Evolutionary conservation across 2,113 vertebrate species (phyloP), one percentile per base, ranked within the genome.

Genomic region (Pyrgilauda ruficollis): DNA sequence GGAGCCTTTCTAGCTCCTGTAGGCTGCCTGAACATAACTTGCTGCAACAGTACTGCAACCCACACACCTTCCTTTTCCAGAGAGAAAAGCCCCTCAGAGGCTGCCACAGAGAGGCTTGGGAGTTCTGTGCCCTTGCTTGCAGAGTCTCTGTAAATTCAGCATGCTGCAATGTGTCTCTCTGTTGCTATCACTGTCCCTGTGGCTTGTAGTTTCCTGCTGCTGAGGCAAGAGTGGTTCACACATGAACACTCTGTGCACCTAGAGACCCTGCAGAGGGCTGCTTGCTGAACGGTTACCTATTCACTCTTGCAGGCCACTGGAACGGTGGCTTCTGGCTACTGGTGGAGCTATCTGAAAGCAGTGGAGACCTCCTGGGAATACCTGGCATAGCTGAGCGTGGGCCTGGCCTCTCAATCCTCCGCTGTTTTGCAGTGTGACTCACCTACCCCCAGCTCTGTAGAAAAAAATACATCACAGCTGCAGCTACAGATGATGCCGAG

Each of bases 61-160:
- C 44, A 50, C 9, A 10, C 0, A 0, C 15, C 27, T 53, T 68
- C 17, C 5, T 4, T 7, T 74, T 78, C 7, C 31, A 35, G 39
- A 41, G 7, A 37, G 11, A 27, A 85, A 37, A 69, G 21, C 2
- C 31, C 26, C 22, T 35, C 13, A 56, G 23, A 58, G 11, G 12
- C 26, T 3, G 3, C 5, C 7, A 21, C 9, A 41, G 30, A 61
- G 28, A 33, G 5, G 8, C 50, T 33, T 53, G 33, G 8, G 33
- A 68, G 21, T 15, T 47, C 37, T 58, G 12, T n/a, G 46, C 15
- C 5, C 1, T 30, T 78, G 30, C 10, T 7, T 13, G 13, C 11
- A 58, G 39, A 53, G 15, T 13, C 3, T 58, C 61, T 72, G 22
- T 68, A 78, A 81, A 78, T 82, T 7, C 1, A 5, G 4, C 13